phyloP scores from a whole-genome alignment of 37 sponge, comb jelly and placozoan species.

The Cliona cf. orientalis region DNA sequence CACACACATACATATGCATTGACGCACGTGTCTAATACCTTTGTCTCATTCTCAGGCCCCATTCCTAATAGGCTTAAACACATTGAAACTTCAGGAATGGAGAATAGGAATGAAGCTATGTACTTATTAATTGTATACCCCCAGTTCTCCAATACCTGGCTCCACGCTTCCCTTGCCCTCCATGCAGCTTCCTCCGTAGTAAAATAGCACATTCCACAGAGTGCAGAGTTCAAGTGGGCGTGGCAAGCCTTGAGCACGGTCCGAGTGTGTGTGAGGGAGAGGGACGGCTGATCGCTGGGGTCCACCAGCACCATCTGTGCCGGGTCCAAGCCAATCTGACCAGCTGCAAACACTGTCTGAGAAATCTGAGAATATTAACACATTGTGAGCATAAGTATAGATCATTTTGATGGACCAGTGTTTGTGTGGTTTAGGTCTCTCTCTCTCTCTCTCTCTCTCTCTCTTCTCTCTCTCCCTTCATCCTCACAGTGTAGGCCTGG shows the following conservation, averaged over 20 bases:
- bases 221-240: constrained; percentile 31
- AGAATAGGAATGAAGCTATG: not conserved
- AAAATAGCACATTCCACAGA: constrained; percentile 63
- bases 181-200: constrained; percentile 44
- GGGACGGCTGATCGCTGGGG: constrained; percentile 18
- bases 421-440: not conserved
- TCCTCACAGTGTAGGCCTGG: constrained; percentile 69
- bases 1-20: no score
- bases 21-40: no score
- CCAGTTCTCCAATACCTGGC: constrained; percentile 10
- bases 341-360: constrained; percentile 62
- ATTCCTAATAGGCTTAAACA: not conserved
- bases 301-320: constrained; percentile 29
- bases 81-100: not conserved
- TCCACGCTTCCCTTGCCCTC: constrained; percentile 35
- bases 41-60: no score
- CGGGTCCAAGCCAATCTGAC: constrained; percentile 79
- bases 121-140: not conserved
- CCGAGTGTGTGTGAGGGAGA: constrained; percentile 48
- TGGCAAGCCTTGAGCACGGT: constrained; percentile 40
- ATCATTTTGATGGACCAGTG: no score
- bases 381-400: not conserved
- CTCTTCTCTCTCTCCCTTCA: not conserved
- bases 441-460: not conserved
- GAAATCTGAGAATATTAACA: constrained; percentile 16